Evolutionary conservation across 2,113 vertebrate species (phyloP).

Genomic region (Strix uralensis): DNA sequence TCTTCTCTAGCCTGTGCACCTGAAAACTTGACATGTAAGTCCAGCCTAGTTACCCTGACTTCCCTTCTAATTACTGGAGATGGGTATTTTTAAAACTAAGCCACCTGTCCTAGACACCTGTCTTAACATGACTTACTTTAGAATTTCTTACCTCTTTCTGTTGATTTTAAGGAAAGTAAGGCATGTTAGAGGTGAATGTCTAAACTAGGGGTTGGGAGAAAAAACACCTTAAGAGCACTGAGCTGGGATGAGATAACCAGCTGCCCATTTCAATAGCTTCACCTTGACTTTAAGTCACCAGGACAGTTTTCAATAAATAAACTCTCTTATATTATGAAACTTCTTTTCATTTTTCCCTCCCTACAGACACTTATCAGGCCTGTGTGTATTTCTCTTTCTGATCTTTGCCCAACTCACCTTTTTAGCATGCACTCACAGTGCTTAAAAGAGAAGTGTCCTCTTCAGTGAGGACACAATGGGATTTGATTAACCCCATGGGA

Average conservation of each 20-base stretch:
- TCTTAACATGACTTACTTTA: background rate
- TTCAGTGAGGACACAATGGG: background rate
- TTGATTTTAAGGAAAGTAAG: background rate
- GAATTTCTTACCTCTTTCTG: background rate
- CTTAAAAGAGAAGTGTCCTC: background rate
- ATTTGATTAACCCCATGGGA: constrained; percentile 19
- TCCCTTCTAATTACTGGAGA: background rate
- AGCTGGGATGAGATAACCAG: background rate
- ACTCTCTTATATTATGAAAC: background rate
- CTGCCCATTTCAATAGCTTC: background rate
- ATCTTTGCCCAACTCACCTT: background rate
- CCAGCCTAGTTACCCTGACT: background rate
- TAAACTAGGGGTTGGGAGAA: background rate
- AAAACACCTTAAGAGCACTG: background rate
- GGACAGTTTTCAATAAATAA: background rate
- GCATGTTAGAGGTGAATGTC: background rate
- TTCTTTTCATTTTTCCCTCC: background rate
- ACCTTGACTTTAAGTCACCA: background rate
- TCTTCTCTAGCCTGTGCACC: background rate
- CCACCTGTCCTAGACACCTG: background rate
- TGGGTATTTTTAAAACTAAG: background rate
- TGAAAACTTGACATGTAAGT: background rate
- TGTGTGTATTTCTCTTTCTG: background rate
- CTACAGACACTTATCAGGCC: background rate
- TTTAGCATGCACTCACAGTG: background rate